Evolutionary conservation across 2,113 vertebrate species (phyloP).

Genomic region (Dipodomys ordii): DNA sequence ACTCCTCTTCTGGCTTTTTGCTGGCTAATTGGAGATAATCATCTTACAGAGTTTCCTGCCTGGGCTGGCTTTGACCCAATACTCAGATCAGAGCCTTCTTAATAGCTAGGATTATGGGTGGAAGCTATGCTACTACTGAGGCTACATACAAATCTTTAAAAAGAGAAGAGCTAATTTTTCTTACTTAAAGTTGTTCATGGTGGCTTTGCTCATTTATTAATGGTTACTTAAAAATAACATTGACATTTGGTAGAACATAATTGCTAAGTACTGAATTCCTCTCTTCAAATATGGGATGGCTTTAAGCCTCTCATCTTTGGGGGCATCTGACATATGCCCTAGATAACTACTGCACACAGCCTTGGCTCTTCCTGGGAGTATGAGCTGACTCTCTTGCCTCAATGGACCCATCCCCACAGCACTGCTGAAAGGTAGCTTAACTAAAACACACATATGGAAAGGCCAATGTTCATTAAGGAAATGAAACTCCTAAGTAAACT

Average conservation of each 20-base stretch:
- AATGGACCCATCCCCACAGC: fast-evolving
- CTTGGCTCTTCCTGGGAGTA: not conserved
- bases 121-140: too few relatives aligned
- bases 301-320: not conserved
- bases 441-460: not conserved
- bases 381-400: fast-evolving
- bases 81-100: too few relatives aligned
- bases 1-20: too few relatives aligned
- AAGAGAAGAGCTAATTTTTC: not conserved
- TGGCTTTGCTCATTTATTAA: not conserved
- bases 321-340: not conserved
- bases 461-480: not conserved
- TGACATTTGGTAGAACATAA: not conserved
- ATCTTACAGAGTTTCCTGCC: too few relatives aligned
- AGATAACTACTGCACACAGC: not conserved
- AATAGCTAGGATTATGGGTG: too few relatives aligned
- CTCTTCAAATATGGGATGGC: not conserved
- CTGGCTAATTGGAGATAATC: too few relatives aligned
- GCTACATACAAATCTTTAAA: too few relatives aligned
- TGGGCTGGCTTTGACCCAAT: too few relatives aligned
- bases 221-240: not conserved
- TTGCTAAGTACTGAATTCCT: not conserved
- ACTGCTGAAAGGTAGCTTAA: not conserved
- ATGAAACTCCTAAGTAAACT: not conserved
- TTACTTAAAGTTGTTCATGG: not conserved